A percentile compares a stretch with the other conserved stretches of the same genome.
These are phyloP conservation scores for Tenrec ecaudatus DNA, from an alignment of 2,113 vertebrate genomes.

Conservation along the genomic window DNA sequence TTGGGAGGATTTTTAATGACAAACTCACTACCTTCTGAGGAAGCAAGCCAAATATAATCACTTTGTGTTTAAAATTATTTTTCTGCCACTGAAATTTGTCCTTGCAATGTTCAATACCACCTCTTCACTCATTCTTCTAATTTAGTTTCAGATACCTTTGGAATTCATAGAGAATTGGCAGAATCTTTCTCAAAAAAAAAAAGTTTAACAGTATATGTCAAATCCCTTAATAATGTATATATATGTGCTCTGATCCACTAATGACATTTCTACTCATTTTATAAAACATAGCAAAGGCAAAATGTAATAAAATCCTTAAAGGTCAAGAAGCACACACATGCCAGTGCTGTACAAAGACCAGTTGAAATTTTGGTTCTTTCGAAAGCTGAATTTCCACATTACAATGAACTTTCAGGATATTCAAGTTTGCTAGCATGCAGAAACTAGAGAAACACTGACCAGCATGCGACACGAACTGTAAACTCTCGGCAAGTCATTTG, in stretches of 20 bases:
- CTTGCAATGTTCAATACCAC: neutral
- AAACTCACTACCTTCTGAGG: neutral
- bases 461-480: neutral
- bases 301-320: conserved; percentile 13
- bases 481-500: neutral
- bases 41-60: neutral
- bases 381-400: neutral
- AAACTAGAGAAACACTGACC: neutral
- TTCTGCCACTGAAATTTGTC: neutral
- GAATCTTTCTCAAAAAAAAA: neutral
- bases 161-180: neutral
- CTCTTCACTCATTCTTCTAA: conserved; percentile 1
- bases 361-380: neutral
- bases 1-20: neutral
- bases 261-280: neutral
- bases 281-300: neutral
- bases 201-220: neutral
- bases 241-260: neutral
- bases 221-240: neutral
- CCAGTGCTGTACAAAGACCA: neutral
- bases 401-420: neutral
- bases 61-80: neutral
- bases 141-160: neutral
- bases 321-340: neutral
- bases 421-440: neutral